Evolutionary conservation across 2,888 invertebrate species (phyloP).

Genomic region (Meteorus colon): DNA sequence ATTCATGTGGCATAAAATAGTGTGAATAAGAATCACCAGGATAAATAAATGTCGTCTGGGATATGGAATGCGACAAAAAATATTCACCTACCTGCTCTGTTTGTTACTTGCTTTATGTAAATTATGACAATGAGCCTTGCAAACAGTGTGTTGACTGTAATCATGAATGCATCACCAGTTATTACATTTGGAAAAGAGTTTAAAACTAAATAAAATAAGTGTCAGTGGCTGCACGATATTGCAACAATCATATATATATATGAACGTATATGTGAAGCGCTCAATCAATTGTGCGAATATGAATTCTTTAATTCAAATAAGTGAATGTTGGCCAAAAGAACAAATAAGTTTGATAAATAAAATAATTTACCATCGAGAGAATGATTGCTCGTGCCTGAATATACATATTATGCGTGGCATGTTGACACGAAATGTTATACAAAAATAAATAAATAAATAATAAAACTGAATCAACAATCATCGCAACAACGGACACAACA

Average conservation of each 20-base stretch:
- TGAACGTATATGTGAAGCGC: not conserved
- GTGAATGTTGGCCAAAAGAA: not conserved
- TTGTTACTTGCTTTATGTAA: conserved; percentile 7
- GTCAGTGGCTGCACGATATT: conserved; percentile 6
- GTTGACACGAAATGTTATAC: conserved; percentile 6
- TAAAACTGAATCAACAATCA: conserved; percentile 6
- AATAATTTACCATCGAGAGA: conserved; percentile 8
- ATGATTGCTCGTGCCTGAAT: conserved; percentile 18
- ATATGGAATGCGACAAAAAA: not conserved
- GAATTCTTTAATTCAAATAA: not conserved
- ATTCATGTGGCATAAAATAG: not conserved
- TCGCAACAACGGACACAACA: conserved; percentile 30
- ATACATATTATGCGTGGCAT: conserved; percentile 8
- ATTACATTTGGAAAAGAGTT: not conserved
- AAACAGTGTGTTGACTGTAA: not conserved
- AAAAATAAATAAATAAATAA: conserved; percentile 16
- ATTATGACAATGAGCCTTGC: conserved; percentile 12
- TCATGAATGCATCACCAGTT: conserved; percentile 7
- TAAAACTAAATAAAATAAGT: conserved; percentile 3
- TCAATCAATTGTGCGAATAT: not conserved
- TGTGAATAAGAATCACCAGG: not conserved
- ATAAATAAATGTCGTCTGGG: not conserved
- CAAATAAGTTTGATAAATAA: conserved; percentile 5
- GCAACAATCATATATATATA: not conserved
- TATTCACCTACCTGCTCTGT: not conserved